Evolutionary conservation across 2,888 invertebrate genomes (phyloP), one percentile per base, ranked within the genome.

Genomic region (Nowickia ferox): DNA sequence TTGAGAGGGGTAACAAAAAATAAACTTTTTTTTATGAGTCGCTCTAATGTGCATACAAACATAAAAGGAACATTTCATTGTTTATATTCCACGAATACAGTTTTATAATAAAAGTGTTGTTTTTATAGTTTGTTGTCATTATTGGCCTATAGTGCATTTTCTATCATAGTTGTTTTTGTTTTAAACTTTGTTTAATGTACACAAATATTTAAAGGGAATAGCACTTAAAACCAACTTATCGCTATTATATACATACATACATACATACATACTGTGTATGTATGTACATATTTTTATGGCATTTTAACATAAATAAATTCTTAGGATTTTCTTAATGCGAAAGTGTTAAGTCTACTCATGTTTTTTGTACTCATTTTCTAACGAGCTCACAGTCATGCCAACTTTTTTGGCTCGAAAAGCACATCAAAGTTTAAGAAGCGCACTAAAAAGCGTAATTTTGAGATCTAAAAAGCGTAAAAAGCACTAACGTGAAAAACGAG

Each of bases 221-320:
- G 8, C 22, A 63, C 63, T 63, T 63, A 44, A 44, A 63, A 63
- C 22, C 5, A 8, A 38, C 63, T 63, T 63, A 63, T 63, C 61
- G 40, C 17, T 61, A 61, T 53, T 53, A 51, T 3, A 17, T 9
- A 17, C 19, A 1, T 51, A 51, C 51, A 19, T 53, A 19, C 53
- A 11, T 53, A 10, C 11, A 19, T 53, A 22, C 17, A 3, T 44
- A 44, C 44, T 17, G 42, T 38, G 40, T 40, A 61, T 42, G n/a
- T 40, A 46, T 46, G 30, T 42, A 40, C 19, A 40, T 57, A 5
- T 38, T 61, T 61, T 51, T 51, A 40, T 63, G 38, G 15, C 30
- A 44, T 63, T 75, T 38, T 40, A 66, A 59, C 68, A 61, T 72
- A 79, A 63, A 71, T 65, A 53, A 46, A 55, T 72, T 79, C 72